Evolutionary conservation across 2,888 invertebrate genomes (phyloP).

Genomic region (Aelia acuminata): DNA sequence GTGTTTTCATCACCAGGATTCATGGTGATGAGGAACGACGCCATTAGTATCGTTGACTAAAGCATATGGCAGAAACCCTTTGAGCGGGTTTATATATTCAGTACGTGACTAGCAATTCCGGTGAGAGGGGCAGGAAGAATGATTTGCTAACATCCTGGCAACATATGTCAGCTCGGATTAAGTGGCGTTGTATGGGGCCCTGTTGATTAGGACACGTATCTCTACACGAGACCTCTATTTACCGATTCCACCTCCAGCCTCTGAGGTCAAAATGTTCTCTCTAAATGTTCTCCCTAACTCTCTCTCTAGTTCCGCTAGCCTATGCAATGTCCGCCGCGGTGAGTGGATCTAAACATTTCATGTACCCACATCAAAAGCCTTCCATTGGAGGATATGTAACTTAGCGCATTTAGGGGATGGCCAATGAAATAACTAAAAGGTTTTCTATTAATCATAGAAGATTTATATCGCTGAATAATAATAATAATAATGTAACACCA

Average conservation of each 20-base stretch:
- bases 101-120: background rate
- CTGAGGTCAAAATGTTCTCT: background rate
- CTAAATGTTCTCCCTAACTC: no score
- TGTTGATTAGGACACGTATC: background rate
- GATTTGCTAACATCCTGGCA: background rate
- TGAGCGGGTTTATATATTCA: background rate
- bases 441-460: no score
- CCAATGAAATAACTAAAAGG: background rate
- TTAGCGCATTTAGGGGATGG: background rate
- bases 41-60: no score
- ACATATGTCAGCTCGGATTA: background rate
- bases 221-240: background rate
- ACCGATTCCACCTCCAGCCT: background rate
- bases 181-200: background rate
- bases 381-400: background rate
- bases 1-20: no score
- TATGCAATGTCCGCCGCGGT: background rate
- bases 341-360: background rate
- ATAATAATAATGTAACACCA: no score
- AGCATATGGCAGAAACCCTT: no score
- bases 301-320: no score
- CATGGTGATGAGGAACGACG: no score
- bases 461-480: no score
- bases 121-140: background rate
- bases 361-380: background rate